Evolutionary conservation across 2,888 invertebrate genomes (phyloP).

Genomic region (Orthosia incerta): DNA sequence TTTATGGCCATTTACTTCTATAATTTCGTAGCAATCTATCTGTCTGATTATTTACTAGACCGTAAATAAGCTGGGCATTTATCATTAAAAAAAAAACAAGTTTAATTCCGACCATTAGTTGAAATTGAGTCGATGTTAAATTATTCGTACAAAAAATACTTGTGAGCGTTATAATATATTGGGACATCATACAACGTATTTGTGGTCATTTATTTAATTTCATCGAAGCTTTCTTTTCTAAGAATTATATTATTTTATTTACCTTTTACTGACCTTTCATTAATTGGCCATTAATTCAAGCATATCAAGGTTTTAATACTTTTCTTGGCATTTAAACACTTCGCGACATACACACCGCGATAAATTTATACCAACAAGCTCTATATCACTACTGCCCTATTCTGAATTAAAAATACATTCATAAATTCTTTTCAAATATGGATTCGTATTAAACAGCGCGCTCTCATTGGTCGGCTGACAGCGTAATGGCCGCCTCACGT

Average conservation of each 20-base stretch:
- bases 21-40: slow-evolving; percentile 64
- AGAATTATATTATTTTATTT: neutral
- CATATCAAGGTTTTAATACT: slow-evolving; percentile 39
- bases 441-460: slow-evolving; percentile 85
- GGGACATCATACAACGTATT: neutral
- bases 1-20: slow-evolving; percentile 75
- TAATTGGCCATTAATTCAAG: slow-evolving; percentile 28
- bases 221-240: slow-evolving; percentile 28
- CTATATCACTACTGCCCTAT: slow-evolving; percentile 62
- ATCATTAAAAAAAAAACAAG: slow-evolving; percentile 52
- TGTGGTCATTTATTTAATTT: slow-evolving; percentile 19
- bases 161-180: slow-evolving; percentile 4
- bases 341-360: slow-evolving; percentile 17
- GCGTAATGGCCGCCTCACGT: slow-evolving; percentile 89
- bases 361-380: slow-evolving; percentile 32
- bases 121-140: slow-evolving; percentile 38
- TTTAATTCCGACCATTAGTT: slow-evolving; percentile 53
- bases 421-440: slow-evolving; percentile 83
- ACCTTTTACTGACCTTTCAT: slow-evolving; percentile 47
- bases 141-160: slow-evolving; percentile 36
- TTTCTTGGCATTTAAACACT: slow-evolving; percentile 33
- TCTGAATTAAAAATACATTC: slow-evolving; percentile 74
- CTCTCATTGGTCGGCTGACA: slow-evolving; percentile 83
- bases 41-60: slow-evolving; percentile 57
- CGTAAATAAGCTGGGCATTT: slow-evolving; percentile 53